phyloP scores from a whole-genome alignment of 2,888 invertebrate genomes.

The Cataglyphis altisquamis region DNA sequence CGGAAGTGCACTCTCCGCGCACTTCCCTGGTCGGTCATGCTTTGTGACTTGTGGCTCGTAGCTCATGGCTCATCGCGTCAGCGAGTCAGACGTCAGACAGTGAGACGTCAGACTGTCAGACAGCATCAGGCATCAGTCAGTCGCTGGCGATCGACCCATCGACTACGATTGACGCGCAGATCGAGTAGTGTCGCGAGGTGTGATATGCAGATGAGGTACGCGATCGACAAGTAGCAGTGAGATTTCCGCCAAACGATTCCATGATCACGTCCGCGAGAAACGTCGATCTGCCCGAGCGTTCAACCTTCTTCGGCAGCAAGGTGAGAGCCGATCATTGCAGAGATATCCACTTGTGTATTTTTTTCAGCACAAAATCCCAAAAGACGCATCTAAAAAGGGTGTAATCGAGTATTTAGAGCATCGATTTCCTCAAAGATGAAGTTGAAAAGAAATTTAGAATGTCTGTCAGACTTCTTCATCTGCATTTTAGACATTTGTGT shows the following conservation, averaged over 20 bases:
- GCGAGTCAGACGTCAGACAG: not conserved
- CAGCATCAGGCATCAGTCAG: conserved; percentile 31
- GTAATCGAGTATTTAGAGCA: not conserved
- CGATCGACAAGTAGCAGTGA: not conserved
- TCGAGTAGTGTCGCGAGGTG: not conserved
- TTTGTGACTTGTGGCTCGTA: not conserved
- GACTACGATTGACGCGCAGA: not conserved
- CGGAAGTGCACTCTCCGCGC: not conserved
- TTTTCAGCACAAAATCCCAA: not conserved
- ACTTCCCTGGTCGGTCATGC: not conserved
- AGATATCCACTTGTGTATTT: not conserved
- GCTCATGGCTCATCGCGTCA: conserved; percentile 3
- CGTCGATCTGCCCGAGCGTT: conserved; percentile 22
- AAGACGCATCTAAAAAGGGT: not conserved
- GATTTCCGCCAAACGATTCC: not conserved
- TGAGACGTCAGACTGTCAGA: not conserved
- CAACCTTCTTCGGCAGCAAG: conserved; percentile 17
- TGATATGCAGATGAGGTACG: not conserved
- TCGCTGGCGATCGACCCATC: conserved; percentile 3
- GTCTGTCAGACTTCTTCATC: not conserved
- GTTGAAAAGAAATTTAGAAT: not conserved
- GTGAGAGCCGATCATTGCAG: conserved; percentile 3
- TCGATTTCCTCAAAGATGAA: not conserved
- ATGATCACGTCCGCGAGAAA: conserved; percentile 37
- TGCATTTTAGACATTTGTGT: not conserved